phyloP scores from a whole-genome alignment of 2,113 vertebrate species.

The Pseudorectes ferrugineus region DNA sequence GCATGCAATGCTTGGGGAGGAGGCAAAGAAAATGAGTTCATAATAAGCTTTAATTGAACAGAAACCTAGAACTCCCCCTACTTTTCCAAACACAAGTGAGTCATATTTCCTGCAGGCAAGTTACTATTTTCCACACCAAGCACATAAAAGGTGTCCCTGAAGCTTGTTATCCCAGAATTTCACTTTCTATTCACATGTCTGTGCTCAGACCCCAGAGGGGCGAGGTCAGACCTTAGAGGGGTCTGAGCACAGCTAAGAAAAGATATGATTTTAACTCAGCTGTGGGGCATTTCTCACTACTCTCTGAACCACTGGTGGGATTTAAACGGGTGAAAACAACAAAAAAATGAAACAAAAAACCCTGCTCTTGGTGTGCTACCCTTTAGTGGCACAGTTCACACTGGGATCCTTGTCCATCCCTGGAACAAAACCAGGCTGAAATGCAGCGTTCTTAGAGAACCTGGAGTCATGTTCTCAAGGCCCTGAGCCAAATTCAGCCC shows the following conservation, averaged over 20 bases:
- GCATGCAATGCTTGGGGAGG: neutral
- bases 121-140: neutral
- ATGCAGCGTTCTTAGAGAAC: fast-evolving
- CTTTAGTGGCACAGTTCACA: neutral
- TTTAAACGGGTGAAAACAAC: neutral
- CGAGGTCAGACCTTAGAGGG: neutral
- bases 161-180: neutral
- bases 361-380: neutral
- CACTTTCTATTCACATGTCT: neutral
- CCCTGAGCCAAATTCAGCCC: neutral
- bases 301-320: neutral
- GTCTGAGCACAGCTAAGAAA: neutral
- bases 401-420: neutral
- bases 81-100: neutral
- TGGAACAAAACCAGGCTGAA: neutral
- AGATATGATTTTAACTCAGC: neutral
- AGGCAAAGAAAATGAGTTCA: neutral
- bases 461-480: neutral
- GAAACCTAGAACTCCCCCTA: neutral
- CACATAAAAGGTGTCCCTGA: neutral
- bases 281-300: neutral
- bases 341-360: neutral
- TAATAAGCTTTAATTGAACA: neutral
- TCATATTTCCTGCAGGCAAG: neutral
- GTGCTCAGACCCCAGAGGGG: neutral